A percentile compares a stretch with the other conserved stretches of the same genome.
These are phyloP conservation scores for Andinoacara biseriatus DNA, from an alignment of 2,113 vertebrate species.

Conservation along the genomic window DNA sequence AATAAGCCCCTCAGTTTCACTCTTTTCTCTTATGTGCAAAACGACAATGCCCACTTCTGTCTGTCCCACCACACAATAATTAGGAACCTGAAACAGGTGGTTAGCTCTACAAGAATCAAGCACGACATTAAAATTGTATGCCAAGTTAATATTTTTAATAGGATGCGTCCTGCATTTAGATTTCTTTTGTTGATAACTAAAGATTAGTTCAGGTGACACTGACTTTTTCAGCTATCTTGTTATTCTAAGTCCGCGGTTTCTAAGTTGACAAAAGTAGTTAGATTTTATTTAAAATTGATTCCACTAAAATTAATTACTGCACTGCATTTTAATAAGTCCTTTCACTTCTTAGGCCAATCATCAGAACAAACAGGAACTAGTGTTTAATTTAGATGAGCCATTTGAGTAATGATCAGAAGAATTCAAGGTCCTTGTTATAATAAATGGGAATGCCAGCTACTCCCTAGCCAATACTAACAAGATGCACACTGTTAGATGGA, in stretches of 20 bases:
- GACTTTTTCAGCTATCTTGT: not conserved
- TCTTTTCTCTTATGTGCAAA: not conserved
- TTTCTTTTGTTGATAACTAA: not conserved
- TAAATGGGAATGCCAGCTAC: slow-evolving; percentile 7
- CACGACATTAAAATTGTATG: not conserved
- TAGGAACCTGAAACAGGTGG: not conserved
- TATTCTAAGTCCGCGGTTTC: not conserved
- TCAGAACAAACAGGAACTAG: not conserved
- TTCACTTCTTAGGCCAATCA: not conserved
- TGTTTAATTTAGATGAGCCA: not conserved
- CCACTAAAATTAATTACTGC: not conserved
- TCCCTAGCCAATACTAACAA: slow-evolving; percentile 5
- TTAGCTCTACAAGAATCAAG: not conserved
- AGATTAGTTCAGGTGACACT: not conserved
- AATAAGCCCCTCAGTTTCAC: not conserved
- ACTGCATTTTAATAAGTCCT: not conserved
- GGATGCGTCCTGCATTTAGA: too few species aligned
- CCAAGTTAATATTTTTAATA: not conserved
- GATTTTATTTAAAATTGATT: not conserved
- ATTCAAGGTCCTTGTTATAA: not conserved
- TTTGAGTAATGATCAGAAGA: not conserved
- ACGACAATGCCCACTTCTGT: not conserved
- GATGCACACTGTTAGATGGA: slow-evolving; percentile 28
- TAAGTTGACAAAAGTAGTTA: not conserved
- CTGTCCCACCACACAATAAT: not conserved